Evolutionary conservation across 2,797 vertebrate genomes (phyloP).

Genomic region (Pantherophis alleghaniensis): DNA sequence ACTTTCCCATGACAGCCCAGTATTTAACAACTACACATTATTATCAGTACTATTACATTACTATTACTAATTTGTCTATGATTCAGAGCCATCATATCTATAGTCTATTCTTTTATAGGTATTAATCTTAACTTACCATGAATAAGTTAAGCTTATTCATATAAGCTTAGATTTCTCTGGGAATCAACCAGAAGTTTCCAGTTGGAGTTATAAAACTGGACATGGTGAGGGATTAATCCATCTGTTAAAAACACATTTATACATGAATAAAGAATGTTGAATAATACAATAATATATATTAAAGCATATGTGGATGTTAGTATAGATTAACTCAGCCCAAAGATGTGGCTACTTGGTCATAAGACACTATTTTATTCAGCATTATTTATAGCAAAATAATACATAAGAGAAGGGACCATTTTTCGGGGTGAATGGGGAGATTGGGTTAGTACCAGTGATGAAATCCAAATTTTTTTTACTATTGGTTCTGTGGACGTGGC

Average conservation of each 20-base stretch:
- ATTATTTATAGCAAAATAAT: not conserved
- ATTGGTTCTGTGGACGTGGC: too few relatives aligned
- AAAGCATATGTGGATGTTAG: not conserved
- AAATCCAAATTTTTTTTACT: too few relatives aligned
- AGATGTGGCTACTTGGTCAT: not conserved
- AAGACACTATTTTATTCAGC: not conserved
- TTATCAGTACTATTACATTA: not conserved
- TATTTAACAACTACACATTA: not conserved
- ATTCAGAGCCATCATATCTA: not conserved
- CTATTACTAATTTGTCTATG: not conserved
- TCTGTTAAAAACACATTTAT: not conserved
- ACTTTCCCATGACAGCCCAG: not conserved
- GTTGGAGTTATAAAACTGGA: not conserved
- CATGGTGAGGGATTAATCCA: not conserved
- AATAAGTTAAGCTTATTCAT: too few relatives aligned
- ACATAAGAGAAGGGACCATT: not conserved
- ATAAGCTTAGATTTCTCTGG: not conserved
- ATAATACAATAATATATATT: not conserved
- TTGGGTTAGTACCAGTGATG: not conserved
- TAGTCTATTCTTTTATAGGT: not conserved
- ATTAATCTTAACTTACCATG: not conserved
- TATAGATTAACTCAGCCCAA: not conserved
- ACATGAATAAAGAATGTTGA: not conserved
- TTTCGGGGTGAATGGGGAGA: too few relatives aligned
- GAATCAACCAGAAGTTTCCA: not conserved